Base-by-base conservation (phyloP, 1,140 invertebrate species). In the Hyphantria cunea region DNA sequence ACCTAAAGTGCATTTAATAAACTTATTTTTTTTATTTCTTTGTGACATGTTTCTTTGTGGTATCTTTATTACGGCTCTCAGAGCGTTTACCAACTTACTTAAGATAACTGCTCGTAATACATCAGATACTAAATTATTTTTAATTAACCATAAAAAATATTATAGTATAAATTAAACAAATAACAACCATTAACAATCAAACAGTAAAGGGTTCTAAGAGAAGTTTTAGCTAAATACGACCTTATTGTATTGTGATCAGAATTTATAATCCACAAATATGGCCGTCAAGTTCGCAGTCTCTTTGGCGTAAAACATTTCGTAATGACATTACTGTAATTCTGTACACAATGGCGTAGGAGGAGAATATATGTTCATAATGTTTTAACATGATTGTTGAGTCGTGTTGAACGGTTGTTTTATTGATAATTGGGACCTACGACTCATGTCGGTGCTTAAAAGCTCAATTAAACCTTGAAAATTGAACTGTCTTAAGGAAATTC, bases 401-500 rank as follows among this genome's bases (percentile, higher is more conserved):
- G 42, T 61, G 50, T 42, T 47, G 44, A 73, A 71, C 68, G 72
- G 68, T 72, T 72, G 64, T 72, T 75, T 72, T 72, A 72, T 78
- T 64, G 64, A 53, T 71, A 69, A 70, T 68, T 61, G 68, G 71
- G 42, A 67, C 59, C 44, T 53, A 68, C 53, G 47, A 52, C 48
- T 64, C 58, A 52, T 47, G 68, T 64, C 64, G 54, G 60, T 55
- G 61, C 54, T 66, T 69, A 65, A 70, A 58, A 68, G 58, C 59
- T 66, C 74, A 70, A 76, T 76, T 72, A 68, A 68, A 70, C 47
- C 55, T 77, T 66, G 65, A 71, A 72, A 76, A 74, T 77, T 66
- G 63, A 74, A 68, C 66, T 68, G 64, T 69, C 68, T 68, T 68
- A 56, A 60, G 71, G 62, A 66, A 69, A 76, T 71, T 64, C 68